Evolutionary conservation across 2,797 vertebrate genomes (phyloP), one percentile per base, ranked within the genome.

Genomic region (Betta splendens): DNA sequence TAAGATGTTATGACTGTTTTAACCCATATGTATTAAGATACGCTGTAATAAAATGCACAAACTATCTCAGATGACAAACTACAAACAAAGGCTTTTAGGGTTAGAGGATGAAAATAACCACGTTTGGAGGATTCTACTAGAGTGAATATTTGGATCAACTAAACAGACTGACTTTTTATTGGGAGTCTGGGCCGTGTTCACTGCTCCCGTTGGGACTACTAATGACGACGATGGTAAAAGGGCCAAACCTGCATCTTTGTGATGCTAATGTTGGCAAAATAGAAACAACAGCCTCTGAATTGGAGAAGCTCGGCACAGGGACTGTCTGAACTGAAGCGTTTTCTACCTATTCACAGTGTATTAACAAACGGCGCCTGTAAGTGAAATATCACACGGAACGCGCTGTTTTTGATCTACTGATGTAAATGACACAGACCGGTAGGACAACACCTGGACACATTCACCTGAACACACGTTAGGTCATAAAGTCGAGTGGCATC

Each of bases 181-280:
- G 49, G 21, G 52, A 48, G 60, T 60, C 59, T 49, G 52, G 57
- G 46, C 62, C 29, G 39, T 42, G 18, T 53, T 55, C 20, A 33
- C 32, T 47, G 51, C 36, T 62, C 69, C 75, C 85, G 79, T 67
- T 64, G 29, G 48, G 89, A 89, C 84, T 91, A 85, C 86, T 89
- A 91, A 91, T 87, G 68, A 66, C 15, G 39, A 52, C 23, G 46
- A 40, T 56, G 58, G 68, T 75, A 59, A 79, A 69, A 43, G 44
- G 58, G 69, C 47, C 65, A 77, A 81, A 59, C 29, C 39, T 61
- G 29, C 16, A 12, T 61, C 79, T 87, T 90, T 89, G 79, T 88
- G 61, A 91, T 91, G 89, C 67, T 83, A 90, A 90, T 88, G 25
- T 51, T 16, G 46, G 16, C 48, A 67, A 81, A 82, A 26, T 58